These are phyloP conservation scores for Tragelaphus buxtoni DNA, from an alignment of 2,113 vertebrate genomes.

Conservation along the genomic window DNA sequence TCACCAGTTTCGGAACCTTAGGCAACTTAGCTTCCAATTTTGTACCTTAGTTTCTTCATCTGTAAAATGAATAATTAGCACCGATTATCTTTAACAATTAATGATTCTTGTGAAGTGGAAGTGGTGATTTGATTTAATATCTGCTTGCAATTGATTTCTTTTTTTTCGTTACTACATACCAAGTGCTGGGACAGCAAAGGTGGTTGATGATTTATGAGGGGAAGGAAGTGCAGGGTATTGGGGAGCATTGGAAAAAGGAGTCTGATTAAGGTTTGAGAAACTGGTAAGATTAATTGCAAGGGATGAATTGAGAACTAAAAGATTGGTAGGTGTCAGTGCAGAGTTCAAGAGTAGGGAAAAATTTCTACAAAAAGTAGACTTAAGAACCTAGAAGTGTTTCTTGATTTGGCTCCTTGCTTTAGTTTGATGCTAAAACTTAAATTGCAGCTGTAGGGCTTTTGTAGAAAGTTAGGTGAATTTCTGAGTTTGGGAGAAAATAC, in stretches of 20 bases:
- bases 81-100: background rate
- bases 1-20: background rate
- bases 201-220: background rate
- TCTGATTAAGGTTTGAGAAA: background rate
- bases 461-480: background rate
- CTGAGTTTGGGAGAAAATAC: background rate
- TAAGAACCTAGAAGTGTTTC: background rate
- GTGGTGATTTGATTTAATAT: background rate
- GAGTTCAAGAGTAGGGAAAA: background rate
- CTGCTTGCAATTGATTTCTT: background rate
- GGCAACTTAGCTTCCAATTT: background rate
- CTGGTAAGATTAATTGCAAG: background rate
- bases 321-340: background rate
- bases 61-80: background rate
- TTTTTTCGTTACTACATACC: background rate
- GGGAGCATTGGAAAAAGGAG: background rate
- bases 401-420: conserved; percentile 3
- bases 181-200: background rate
- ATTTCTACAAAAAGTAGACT: background rate
- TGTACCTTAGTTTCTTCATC: background rate
- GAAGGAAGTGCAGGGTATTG: background rate
- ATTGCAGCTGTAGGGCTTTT: background rate
- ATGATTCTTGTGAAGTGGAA: background rate
- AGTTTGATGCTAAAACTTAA: background rate
- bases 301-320: background rate